Percentiles rank a stretch among this genome's conserved stretches.
Conservation (phyloP, 2,888 invertebrate species). For the Trissolcus brochymenae region DNA sequence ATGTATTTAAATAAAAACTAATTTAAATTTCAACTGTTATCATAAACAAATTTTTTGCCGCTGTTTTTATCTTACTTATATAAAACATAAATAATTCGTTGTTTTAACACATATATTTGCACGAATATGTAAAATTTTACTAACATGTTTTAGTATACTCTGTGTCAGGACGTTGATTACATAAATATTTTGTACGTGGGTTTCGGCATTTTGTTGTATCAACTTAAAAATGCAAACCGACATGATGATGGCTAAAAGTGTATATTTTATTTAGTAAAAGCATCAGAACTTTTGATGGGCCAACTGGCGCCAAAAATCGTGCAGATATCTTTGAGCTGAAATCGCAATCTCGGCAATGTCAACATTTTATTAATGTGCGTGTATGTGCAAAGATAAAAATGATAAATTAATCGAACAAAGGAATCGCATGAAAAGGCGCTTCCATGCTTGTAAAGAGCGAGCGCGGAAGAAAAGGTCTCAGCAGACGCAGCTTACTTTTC, state of each 20-base stretch:
- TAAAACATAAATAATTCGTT: neutral
- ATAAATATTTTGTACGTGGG: no score
- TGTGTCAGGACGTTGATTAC: no score
- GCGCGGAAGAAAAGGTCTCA: conserved; percentile 43
- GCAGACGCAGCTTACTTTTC: conserved; percentile 40
- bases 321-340: conserved; percentile 14
- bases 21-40: neutral
- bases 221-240: no score
- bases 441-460: conserved; percentile 39
- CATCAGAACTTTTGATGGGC: no score
- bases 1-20: neutral
- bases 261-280: no score
- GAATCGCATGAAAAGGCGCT: conserved; percentile 50
- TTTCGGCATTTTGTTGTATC: no score
- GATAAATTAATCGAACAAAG: conserved; percentile 56
- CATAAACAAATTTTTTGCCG: neutral
- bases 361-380: conserved; percentile 50
- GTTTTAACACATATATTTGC: neutral
- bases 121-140: neutral
- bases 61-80: neutral
- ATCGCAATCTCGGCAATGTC: conserved; percentile 48
- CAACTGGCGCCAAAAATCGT: conserved; percentile 2
- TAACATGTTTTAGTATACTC: no score
- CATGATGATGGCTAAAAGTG: no score
- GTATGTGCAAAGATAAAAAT: conserved; percentile 43